Evolutionary conservation across 1,140 invertebrate species (phyloP).

Genomic region (Portunus trituberculatus): DNA sequence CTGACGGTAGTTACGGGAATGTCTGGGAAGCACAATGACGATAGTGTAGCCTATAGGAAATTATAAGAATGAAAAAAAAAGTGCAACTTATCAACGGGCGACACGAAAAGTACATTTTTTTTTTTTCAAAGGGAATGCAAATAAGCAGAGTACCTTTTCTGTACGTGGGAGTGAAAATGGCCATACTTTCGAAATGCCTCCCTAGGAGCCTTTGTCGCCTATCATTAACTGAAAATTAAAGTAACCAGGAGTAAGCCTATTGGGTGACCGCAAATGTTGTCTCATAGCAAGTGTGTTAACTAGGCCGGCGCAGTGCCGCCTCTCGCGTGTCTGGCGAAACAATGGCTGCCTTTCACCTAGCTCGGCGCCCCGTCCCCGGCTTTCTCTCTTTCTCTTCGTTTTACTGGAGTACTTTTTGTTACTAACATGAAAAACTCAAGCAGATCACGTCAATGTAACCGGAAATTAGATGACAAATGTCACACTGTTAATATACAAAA

Average conservation of each 20-base stretch:
- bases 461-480: background rate
- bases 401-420: background rate
- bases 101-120: too few species aligned
- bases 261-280: background rate
- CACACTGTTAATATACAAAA: background rate
- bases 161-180: too few species aligned
- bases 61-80: too few species aligned
- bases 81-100: too few species aligned
- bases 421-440: background rate
- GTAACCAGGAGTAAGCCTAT: background rate
- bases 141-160: too few species aligned
- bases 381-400: background rate
- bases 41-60: too few species aligned
- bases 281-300: background rate
- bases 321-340: conserved; percentile 6
- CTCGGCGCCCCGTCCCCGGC: background rate
- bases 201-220: background rate
- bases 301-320: background rate
- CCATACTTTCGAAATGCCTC: too few species aligned
- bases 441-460: conserved; percentile 4
- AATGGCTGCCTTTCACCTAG: background rate
- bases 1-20: too few species aligned
- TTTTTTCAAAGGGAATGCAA: too few species aligned
- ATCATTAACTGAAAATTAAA: background rate
- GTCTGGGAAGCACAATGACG: too few species aligned